These are phyloP conservation scores for Podargus strigoides DNA, from an alignment of 2,797 vertebrate species.

Conservation along the genomic window DNA sequence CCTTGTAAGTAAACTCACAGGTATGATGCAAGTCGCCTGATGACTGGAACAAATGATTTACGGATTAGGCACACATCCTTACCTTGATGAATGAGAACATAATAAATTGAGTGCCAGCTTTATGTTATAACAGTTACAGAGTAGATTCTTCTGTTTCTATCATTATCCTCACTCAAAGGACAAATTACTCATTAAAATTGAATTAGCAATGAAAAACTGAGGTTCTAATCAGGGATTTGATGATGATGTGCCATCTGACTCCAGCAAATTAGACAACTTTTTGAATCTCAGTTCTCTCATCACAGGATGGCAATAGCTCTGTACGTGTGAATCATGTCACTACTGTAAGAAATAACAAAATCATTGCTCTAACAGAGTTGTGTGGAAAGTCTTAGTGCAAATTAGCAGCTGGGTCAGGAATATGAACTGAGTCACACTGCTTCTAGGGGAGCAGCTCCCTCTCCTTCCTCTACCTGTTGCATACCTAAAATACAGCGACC, in stretches of 20 bases:
- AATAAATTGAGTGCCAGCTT: not conserved
- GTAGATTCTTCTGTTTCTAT: not conserved
- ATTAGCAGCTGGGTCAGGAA: not conserved
- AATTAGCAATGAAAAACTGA: not conserved
- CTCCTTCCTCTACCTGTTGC: not conserved
- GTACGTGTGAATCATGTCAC: fast-evolving
- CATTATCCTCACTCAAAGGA: not conserved
- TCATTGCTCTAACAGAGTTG: not conserved
- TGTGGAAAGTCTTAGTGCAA: not conserved
- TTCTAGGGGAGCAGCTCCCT: not conserved
- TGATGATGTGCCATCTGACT: not conserved
- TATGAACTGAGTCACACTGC: not conserved
- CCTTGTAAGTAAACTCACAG: not conserved
- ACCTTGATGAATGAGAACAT: not conserved
- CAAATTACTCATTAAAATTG: not conserved
- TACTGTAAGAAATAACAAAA: not conserved
- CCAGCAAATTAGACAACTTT: not conserved
- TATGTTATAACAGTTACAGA: not conserved
- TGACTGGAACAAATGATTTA: not conserved
- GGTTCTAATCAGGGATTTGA: not conserved
- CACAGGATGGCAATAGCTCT: not conserved
- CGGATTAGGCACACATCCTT: not conserved
- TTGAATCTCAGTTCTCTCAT: not conserved
- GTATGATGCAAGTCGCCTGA: not conserved
- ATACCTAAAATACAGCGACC: not conserved